These are phyloP conservation scores for Halocynthia aurantium DNA, from an alignment of 23 tunicate genomes.

Conservation along the genomic window DNA sequence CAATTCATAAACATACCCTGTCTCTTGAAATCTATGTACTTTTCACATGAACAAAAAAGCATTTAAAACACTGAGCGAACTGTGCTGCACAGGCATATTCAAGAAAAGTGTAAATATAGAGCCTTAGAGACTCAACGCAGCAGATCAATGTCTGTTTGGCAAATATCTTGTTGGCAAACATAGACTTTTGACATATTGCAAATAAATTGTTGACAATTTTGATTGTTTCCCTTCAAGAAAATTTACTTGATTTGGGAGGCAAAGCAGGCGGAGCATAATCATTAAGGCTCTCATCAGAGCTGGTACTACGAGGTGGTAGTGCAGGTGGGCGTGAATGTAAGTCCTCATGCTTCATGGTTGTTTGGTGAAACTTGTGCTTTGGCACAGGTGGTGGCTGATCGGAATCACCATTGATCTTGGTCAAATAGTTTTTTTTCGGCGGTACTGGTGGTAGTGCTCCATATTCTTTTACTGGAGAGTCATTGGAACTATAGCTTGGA, in stretches of 20 bases:
- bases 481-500: constrained; percentile 1
- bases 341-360: constrained; percentile 12
- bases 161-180: no score
- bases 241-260: constrained; percentile 12
- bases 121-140: no score
- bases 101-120: no score
- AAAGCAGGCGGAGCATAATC: constrained; percentile 3
- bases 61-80: no score
- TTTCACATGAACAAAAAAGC: no score
- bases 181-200: no score
- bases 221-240: no score
- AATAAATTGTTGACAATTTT: no score
- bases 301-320: constrained; percentile 21
- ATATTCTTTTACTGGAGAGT: not conserved
- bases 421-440: not conserved
- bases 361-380: not conserved
- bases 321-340: constrained; percentile 24
- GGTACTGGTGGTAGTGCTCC: constrained; percentile 3
- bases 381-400: constrained; percentile 1
- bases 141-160: no score
- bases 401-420: not conserved
- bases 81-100: no score
- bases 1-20: no score
- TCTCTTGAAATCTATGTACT: no score
- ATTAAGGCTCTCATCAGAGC: not conserved